Evolutionary conservation across 2,113 vertebrate species (phyloP).

Genomic region (Ramphastos sulfuratus): DNA sequence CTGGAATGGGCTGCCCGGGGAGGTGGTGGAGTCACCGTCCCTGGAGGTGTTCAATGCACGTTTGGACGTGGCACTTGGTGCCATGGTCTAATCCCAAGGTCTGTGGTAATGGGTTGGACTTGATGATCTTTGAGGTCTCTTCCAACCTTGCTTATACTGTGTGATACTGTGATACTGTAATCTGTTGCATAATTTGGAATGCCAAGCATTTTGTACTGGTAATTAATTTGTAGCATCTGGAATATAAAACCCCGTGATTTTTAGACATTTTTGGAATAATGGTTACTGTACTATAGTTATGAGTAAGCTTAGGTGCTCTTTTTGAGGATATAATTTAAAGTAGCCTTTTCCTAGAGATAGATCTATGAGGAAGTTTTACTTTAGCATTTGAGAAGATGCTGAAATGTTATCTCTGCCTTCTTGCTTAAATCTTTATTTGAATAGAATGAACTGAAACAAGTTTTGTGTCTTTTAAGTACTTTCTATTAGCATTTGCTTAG

Average conservation of each 20-base stretch:
- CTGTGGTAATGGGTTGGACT: too few relatives aligned
- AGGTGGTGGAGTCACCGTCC: too few relatives aligned
- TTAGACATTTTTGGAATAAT: background rate
- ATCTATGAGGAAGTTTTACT: background rate
- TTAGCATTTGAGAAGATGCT: background rate
- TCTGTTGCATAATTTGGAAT: conserved; percentile 2
- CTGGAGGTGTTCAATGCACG: too few relatives aligned
- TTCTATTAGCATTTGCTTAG: background rate
- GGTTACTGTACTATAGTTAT: background rate
- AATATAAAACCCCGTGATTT: background rate
- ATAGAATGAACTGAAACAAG: background rate
- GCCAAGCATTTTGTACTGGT: background rate
- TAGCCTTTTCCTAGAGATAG: background rate
- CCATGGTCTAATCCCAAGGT: too few relatives aligned
- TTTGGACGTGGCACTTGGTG: too few relatives aligned
- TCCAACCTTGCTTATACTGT: too few relatives aligned
- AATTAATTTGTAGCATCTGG: background rate
- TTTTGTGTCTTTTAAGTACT: background rate
- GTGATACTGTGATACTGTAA: too few relatives aligned
- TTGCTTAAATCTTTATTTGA: background rate
- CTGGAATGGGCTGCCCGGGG: too few relatives aligned
- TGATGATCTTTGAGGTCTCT: too few relatives aligned
- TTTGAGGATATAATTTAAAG: background rate
- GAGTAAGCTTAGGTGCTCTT: background rate
- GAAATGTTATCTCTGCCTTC: background rate